These are phyloP conservation scores for Trachelus stipa DNA, from an alignment of 2,888 invertebrate genomes.

Conservation along the genomic window DNA sequence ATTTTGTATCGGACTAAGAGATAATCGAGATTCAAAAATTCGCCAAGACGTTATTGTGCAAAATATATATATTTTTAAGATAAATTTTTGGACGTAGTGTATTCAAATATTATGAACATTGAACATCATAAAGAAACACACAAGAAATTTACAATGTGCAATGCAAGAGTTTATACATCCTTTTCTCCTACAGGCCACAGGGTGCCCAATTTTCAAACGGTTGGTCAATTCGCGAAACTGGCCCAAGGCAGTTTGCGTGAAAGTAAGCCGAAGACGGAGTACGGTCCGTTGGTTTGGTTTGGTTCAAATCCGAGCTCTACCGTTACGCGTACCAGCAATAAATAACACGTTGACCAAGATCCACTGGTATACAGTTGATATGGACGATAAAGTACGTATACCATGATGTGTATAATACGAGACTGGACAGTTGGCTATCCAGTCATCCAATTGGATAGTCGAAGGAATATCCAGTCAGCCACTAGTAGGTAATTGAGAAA, in stretches of 20 bases:
- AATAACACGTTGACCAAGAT: conserved; percentile 53
- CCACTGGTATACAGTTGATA: conserved; percentile 47
- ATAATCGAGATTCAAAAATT: background rate
- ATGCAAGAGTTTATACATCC: too few species aligned
- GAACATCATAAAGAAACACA: too few species aligned
- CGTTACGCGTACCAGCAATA: conserved; percentile 50
- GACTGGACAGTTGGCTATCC: background rate
- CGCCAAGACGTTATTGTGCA: background rate
- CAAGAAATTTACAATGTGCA: too few species aligned
- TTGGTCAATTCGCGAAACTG: background rate
- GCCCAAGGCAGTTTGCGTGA: conserved; percentile 5
- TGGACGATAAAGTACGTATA: conserved; percentile 31
- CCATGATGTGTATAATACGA: background rate
- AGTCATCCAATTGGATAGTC: background rate
- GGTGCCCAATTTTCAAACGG: background rate
- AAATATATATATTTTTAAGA: background rate
- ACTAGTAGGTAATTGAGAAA: conserved; percentile 29
- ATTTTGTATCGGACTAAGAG: background rate
- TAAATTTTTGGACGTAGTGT: background rate
- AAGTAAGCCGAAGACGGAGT: conserved; percentile 42
- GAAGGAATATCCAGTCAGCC: conserved; percentile 1
- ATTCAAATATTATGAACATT: background rate
- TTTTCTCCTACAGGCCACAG: background rate
- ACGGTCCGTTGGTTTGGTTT: conserved; percentile 34
- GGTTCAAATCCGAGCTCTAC: conserved; percentile 29